Conservation (phyloP, 2,888 invertebrate species). For the Polyommatus iphigenia region DNA sequence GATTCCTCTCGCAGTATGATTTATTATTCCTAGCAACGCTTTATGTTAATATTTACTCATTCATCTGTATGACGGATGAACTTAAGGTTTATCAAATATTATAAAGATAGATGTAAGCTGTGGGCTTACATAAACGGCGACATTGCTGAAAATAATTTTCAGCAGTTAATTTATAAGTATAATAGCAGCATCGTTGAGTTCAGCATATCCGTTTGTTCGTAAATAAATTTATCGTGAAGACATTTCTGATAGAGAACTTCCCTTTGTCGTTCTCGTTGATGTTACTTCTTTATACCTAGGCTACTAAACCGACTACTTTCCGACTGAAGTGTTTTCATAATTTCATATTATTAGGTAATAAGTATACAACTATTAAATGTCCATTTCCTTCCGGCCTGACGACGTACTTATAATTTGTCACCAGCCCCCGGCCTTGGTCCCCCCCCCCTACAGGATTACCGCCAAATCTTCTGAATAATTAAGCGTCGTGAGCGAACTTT, state of each 20-base stretch:
- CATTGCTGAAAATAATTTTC: too few species aligned
- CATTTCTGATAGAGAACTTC: too few species aligned
- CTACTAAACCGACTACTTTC: too few species aligned
- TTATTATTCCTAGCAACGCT: neutral
- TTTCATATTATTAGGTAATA: too few species aligned
- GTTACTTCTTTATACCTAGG: too few species aligned
- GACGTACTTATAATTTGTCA: constrained; percentile 66
- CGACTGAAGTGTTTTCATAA: neutral
- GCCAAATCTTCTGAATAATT: constrained; percentile 75
- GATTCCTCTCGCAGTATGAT: neutral
- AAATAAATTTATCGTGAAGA: too few species aligned
- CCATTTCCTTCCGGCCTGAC: neutral
- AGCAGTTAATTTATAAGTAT: too few species aligned
- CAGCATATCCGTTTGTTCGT: too few species aligned
- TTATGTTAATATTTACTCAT: neutral
- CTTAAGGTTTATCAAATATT: neutral
- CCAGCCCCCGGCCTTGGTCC: constrained; percentile 39
- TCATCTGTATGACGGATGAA: neutral
- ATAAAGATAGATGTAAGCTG: neutral
- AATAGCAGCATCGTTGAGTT: too few species aligned
- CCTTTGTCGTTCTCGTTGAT: too few species aligned
- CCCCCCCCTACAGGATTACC: constrained; percentile 50
- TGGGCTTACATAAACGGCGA: too few species aligned
- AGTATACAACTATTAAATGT: neutral
- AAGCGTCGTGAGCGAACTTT: constrained; percentile 66